These are phyloP conservation scores for Lepas anatifera DNA, from an alignment of 2,888 invertebrate genomes.

Conservation along the genomic window DNA sequence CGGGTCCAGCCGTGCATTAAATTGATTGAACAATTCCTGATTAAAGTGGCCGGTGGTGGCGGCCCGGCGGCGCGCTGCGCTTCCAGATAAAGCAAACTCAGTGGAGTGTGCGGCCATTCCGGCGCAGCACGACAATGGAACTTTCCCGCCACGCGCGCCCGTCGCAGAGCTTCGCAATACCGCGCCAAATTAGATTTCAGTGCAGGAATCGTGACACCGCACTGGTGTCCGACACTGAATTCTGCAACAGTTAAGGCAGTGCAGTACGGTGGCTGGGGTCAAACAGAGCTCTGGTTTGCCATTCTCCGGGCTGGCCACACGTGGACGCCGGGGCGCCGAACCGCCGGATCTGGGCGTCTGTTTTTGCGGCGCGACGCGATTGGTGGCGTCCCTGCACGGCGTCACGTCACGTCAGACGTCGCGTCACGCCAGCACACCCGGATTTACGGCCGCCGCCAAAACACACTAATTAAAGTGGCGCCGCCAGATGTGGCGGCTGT, in stretches of 20 bases:
- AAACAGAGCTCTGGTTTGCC: too few species aligned
- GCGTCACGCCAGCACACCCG: not conserved
- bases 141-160: not conserved
- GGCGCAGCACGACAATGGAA: not conserved
- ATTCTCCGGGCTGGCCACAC: too few species aligned
- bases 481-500: constrained; percentile 6
- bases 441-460: constrained; percentile 7
- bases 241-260: not conserved
- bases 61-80: not conserved
- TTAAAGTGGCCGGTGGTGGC: not conserved
- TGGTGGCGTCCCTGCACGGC: not conserved
- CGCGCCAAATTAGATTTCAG: not conserved
- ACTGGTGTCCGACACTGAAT: too few species aligned
- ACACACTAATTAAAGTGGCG: constrained; percentile 9
- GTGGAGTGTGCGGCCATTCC: not conserved
- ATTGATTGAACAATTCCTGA: constrained; percentile 12
- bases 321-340: too few species aligned
- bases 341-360: not conserved
- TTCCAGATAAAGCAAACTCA: not conserved
- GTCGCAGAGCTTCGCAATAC: too few species aligned
- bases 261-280: too few species aligned
- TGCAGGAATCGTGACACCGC: too few species aligned
- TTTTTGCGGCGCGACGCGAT: not conserved
- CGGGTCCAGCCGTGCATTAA: constrained; percentile 9
- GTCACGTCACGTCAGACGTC: not conserved